phyloP scores from a whole-genome alignment of 1,140 invertebrate species.

The Riptortus pedestris region DNA sequence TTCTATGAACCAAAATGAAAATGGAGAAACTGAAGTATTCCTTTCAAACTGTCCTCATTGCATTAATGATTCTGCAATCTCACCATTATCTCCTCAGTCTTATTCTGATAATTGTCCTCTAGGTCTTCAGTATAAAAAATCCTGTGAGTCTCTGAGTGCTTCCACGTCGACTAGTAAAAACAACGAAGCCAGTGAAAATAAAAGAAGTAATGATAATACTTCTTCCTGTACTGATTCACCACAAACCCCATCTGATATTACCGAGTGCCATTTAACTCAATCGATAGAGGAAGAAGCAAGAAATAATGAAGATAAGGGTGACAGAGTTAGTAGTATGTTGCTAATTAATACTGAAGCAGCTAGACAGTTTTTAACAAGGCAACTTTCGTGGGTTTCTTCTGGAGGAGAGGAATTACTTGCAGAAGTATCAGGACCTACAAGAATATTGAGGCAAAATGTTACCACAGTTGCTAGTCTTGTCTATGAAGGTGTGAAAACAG shows the following conservation, averaged over 20 bases:
- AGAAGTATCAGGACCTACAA: constrained; percentile 53
- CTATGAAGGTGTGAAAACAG: constrained; percentile 60
- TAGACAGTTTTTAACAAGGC: constrained; percentile 56
- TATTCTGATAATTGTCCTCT: constrained; percentile 42
- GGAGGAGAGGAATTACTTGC: constrained; percentile 52
- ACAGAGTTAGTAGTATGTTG: constrained; percentile 42
- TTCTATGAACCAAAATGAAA: constrained; percentile 41
- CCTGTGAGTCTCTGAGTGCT: constrained; percentile 43
- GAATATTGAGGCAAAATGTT: constrained; percentile 58
- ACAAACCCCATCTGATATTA: constrained; percentile 11
- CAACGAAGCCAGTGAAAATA: constrained; percentile 33
- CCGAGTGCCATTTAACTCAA: constrained; percentile 27
- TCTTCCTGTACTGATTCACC: constrained; percentile 30
- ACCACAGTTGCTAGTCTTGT: constrained; percentile 62
- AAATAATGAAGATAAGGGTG: constrained; percentile 43
- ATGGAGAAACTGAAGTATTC: constrained; percentile 48
- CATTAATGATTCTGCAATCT: constrained; percentile 33
- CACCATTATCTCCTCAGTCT: constrained; percentile 36
- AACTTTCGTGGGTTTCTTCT: constrained; percentile 59
- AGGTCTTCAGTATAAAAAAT: constrained; percentile 38
- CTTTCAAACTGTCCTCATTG: constrained; percentile 50
- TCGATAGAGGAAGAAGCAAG: constrained; percentile 26
- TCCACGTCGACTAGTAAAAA: constrained; percentile 41
- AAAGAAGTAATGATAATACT: constrained; percentile 29
- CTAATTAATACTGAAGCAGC: constrained; percentile 60